phyloP scores from a whole-genome alignment of 2,113 vertebrate species.

The Cinclus mexicanus region DNA sequence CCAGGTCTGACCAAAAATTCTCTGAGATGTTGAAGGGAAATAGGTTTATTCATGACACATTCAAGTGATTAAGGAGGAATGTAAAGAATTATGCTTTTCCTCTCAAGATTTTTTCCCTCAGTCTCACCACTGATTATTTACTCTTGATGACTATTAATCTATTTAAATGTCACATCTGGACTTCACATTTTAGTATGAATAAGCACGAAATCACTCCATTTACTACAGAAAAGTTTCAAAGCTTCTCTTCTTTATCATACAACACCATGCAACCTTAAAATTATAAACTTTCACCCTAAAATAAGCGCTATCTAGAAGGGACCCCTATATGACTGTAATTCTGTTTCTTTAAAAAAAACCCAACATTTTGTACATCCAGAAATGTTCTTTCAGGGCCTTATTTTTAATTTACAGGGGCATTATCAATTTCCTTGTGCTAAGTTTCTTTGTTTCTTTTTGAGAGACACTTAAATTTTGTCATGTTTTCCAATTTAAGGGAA shows the following conservation, averaged over 20 bases:
- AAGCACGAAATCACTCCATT: not conserved
- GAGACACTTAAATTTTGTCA: not conserved
- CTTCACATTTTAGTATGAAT: not conserved
- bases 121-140: not conserved
- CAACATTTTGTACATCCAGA: accelerated
- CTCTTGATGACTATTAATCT: not conserved
- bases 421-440: not conserved
- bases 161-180: not conserved
- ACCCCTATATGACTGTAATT: accelerated
- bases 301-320: not conserved
- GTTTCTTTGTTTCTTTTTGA: not conserved
- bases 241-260: not conserved
- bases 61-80: not conserved
- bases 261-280: not conserved
- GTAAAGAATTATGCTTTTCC: not conserved
- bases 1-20: not conserved
- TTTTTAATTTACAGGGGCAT: not conserved
- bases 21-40: not conserved
- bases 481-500: not conserved
- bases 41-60: not conserved
- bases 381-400: not conserved
- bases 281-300: not conserved
- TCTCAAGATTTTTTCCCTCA: not conserved
- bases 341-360: not conserved
- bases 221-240: not conserved